These are phyloP conservation scores for Furcula furcula DNA, from an alignment of 2,888 invertebrate species.

Conservation along the genomic window DNA sequence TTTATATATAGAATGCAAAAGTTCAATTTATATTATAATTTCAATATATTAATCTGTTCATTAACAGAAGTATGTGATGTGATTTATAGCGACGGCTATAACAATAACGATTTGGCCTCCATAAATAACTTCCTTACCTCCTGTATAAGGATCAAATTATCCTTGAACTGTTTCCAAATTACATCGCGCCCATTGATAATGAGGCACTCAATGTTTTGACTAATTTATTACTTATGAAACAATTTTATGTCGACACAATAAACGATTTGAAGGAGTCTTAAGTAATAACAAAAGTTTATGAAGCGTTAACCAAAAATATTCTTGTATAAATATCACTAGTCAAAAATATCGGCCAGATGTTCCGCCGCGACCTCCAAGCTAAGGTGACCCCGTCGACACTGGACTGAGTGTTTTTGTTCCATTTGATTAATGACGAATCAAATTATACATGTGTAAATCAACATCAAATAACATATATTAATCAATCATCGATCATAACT, in stretches of 20 bases:
- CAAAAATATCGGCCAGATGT: slow-evolving; percentile 35
- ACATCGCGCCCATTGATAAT: neutral
- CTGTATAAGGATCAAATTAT: neutral
- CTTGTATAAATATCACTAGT: slow-evolving; percentile 8
- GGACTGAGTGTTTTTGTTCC: slow-evolving; percentile 25
- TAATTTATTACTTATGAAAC: neutral
- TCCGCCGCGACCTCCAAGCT: slow-evolving; percentile 17
- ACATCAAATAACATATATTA: slow-evolving; percentile 23
- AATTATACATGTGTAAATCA: slow-evolving; percentile 27
- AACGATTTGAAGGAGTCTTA: neutral
- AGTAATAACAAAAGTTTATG: neutral
- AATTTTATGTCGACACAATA: neutral
- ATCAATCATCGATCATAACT: slow-evolving; percentile 27
- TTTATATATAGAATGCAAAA: no score
- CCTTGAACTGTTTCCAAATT: neutral
- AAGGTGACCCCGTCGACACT: slow-evolving; percentile 44
- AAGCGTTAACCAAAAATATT: neutral
- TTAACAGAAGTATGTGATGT: neutral
- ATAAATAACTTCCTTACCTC: no score
- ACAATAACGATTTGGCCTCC: no score
- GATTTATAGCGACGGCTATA: neutral
- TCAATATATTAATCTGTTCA: slow-evolving; percentile 1
- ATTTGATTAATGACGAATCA: slow-evolving; percentile 30
- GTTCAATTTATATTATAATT: slow-evolving; percentile 13
- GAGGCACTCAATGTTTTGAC: neutral